Conservation (phyloP, 2,797 vertebrate genomes). For the Hapalemur alaotrensis region DNA sequence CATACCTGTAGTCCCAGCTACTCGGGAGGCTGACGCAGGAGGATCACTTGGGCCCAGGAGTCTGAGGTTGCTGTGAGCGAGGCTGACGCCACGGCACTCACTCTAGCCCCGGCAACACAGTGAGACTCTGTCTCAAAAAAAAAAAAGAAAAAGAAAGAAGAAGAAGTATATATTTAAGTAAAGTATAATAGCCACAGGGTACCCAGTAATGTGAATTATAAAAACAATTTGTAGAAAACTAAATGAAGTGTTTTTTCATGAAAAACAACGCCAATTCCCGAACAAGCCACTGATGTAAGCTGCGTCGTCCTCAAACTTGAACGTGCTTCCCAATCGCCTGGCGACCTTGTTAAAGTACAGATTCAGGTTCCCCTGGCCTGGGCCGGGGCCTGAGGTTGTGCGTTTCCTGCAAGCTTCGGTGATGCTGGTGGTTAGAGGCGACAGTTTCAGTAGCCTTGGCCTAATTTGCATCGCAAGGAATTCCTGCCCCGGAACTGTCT, state of each 20-base stretch:
- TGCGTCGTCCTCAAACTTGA: not conserved
- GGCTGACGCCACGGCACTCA: no score
- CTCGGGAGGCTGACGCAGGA: no score
- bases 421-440: not conserved
- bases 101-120: no score
- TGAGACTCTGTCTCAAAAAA: no score
- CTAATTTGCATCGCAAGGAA: not conserved
- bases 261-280: not conserved
- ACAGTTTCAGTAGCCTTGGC: not conserved
- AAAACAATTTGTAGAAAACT: conserved; percentile 1
- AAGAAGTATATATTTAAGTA: not conserved
- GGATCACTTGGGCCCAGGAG: no score
- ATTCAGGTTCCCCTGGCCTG: not conserved
- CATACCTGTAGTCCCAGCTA: no score
- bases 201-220: not conserved
- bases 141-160: no score
- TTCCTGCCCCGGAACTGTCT: not conserved
- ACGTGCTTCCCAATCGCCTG: not conserved
- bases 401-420: not conserved
- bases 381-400: not conserved
- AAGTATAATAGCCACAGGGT: not conserved
- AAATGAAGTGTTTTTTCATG: not conserved
- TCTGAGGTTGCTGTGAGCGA: no score
- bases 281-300: not conserved
- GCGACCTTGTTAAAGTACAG: not conserved